phyloP scores from a whole-genome alignment of 64 coral and sea anemone species.

The Cladopsammia gracilis region DNA sequence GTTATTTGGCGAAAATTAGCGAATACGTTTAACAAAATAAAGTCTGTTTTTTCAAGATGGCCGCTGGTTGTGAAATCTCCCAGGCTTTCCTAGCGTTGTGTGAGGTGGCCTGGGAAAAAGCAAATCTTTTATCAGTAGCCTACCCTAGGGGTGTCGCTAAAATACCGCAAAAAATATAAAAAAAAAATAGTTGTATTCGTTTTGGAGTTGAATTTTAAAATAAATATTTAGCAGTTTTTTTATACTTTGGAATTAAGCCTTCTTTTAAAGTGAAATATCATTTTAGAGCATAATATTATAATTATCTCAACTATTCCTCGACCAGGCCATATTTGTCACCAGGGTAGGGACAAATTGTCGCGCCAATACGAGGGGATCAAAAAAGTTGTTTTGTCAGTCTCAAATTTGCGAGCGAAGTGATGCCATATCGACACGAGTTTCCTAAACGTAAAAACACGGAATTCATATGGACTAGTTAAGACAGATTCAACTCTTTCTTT shows the following conservation, averaged over 20 bases:
- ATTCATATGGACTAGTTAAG: too few relatives aligned
- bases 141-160: not conserved
- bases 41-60: not conserved
- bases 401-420: not conserved
- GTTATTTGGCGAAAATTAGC: not conserved
- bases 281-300: too few relatives aligned
- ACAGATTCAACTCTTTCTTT: not conserved
- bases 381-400: not conserved
- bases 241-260: too few relatives aligned
- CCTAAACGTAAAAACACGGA: not conserved
- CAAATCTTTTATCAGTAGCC: too few relatives aligned
- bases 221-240: too few relatives aligned
- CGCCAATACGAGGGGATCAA: too few relatives aligned
- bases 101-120: not conserved
- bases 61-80: not conserved
- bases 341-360: not conserved
- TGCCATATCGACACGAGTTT: not conserved
- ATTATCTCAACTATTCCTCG: too few relatives aligned
- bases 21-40: not conserved
- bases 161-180: not conserved
- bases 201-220: too few relatives aligned
- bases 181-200: not conserved
- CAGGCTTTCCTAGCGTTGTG: not conserved
- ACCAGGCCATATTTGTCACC: not conserved
- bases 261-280: too few relatives aligned